These are phyloP conservation scores for Hyaena hyaena DNA, from an alignment of 2,113 vertebrate species.

Conservation along the genomic window DNA sequence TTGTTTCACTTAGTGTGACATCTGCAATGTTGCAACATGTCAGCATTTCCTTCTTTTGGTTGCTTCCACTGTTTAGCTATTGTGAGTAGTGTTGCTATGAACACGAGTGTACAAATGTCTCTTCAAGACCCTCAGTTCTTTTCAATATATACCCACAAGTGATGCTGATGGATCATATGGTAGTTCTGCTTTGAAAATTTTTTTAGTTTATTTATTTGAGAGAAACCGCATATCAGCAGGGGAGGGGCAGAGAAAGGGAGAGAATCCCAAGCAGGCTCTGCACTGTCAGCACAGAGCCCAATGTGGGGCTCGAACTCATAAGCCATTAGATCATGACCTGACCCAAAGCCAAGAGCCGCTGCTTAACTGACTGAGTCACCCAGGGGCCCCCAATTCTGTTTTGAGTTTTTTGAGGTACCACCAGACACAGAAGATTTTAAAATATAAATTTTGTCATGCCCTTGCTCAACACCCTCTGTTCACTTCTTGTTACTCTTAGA, in stretches of 20 bases:
- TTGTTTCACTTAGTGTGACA: not conserved
- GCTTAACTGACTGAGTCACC: too few relatives aligned
- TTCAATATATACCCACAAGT: not conserved
- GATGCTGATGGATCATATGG: not conserved
- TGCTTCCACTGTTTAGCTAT: not conserved
- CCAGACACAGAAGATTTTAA: not conserved
- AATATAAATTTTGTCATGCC: not conserved
- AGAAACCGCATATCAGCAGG: too few relatives aligned
- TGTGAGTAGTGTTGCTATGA: not conserved
- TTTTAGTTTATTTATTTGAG: too few relatives aligned
- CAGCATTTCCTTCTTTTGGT: not conserved
- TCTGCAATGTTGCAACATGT: not conserved
- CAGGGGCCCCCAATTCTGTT: too few relatives aligned
- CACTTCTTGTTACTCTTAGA: not conserved
- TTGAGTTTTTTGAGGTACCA: not conserved
- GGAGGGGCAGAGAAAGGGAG: too few relatives aligned
- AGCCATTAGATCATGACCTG: too few relatives aligned
- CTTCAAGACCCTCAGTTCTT: not conserved
- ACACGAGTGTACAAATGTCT: not conserved
- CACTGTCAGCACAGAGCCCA: too few relatives aligned
- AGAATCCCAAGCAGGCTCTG: too few relatives aligned
- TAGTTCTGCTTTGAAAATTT: not conserved
- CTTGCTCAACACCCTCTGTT: not conserved
- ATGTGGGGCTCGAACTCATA: too few relatives aligned
- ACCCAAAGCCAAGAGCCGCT: too few relatives aligned